Evolutionary conservation across 23 tunicate species (phyloP).

Genomic region (Ascidia mentula): DNA sequence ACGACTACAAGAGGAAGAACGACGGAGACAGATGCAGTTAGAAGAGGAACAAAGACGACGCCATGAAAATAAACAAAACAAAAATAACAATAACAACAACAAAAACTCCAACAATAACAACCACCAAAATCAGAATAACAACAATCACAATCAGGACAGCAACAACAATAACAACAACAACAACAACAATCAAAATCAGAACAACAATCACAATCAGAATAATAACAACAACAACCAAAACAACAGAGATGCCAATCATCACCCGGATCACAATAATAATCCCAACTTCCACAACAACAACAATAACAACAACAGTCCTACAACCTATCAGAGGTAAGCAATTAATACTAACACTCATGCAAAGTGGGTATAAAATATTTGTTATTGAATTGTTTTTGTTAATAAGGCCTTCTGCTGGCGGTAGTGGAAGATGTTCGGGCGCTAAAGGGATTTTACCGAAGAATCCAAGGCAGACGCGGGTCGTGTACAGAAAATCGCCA

Average conservation of each 20-base stretch:
- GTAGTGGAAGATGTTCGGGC: conserved; percentile 48
- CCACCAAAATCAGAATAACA: too few relatives aligned
- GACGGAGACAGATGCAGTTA: conserved; percentile 39
- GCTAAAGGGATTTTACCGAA: conserved; percentile 36
- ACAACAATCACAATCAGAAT: background rate
- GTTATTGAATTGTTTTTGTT: background rate
- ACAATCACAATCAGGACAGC: too few relatives aligned
- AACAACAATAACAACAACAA: conserved; percentile 23
- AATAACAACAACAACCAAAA: conserved; percentile 11
- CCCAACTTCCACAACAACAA: conserved; percentile 7
- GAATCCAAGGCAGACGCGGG: conserved; percentile 53
- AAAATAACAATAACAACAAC: conserved; percentile 26
- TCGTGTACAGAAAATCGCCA: conserved; percentile 51
- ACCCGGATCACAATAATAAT: background rate
- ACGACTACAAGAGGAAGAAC: conserved; percentile 50
- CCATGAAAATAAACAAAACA: conserved; percentile 12
- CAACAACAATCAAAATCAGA: background rate
- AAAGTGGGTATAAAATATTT: background rate
- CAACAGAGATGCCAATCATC: background rate
- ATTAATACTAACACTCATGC: background rate
- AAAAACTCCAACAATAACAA: conserved; percentile 5
- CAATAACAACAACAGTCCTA: conserved; percentile 2
- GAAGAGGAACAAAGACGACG: conserved; percentile 47
- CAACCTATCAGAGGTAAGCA: background rate
- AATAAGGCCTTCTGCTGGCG: conserved; percentile 12